A percentile compares a stretch with the other conserved stretches of the same genome.
These are phyloP conservation scores for Gadopsis marmoratus DNA, from an alignment of 2,797 vertebrate genomes.

Conservation along the genomic window DNA sequence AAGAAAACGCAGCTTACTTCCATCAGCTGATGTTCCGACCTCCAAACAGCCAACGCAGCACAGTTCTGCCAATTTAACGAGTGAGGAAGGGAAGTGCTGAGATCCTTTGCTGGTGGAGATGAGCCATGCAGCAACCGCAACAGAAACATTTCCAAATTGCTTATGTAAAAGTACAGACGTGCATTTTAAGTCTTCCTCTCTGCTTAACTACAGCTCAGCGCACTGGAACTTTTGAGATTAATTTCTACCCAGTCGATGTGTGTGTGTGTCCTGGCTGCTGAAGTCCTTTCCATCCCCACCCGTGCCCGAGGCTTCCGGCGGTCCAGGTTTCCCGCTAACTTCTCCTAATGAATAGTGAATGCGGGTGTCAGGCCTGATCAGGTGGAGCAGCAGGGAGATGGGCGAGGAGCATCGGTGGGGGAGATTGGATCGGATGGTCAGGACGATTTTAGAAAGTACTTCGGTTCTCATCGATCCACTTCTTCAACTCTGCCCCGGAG, in stretches of 20 bases:
- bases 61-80: too few species aligned
- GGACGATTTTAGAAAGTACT: not conserved
- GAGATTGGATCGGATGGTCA: not conserved
- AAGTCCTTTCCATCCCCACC: constrained; percentile 19
- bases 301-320: constrained; percentile 8
- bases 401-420: not conserved
- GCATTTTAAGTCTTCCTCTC: too few species aligned
- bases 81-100: not conserved
- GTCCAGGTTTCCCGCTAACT: constrained; percentile 20
- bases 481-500: not conserved
- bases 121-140: too few species aligned
- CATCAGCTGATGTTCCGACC: not conserved
- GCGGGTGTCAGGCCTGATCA: constrained; percentile 59
- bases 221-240: not conserved
- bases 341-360: constrained; percentile 56
- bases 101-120: too few species aligned
- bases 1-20: too few species aligned
- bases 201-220: not conserved
- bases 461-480: constrained; percentile 13
- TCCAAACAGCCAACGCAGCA: too few species aligned
- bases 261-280: not conserved
- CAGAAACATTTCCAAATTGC: too few species aligned
- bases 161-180: too few species aligned
- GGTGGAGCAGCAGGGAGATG: constrained; percentile 44
- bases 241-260: not conserved